Base-by-base conservation (phyloP, 2,797 vertebrate genomes). In the Myotis findleyi region DNA sequence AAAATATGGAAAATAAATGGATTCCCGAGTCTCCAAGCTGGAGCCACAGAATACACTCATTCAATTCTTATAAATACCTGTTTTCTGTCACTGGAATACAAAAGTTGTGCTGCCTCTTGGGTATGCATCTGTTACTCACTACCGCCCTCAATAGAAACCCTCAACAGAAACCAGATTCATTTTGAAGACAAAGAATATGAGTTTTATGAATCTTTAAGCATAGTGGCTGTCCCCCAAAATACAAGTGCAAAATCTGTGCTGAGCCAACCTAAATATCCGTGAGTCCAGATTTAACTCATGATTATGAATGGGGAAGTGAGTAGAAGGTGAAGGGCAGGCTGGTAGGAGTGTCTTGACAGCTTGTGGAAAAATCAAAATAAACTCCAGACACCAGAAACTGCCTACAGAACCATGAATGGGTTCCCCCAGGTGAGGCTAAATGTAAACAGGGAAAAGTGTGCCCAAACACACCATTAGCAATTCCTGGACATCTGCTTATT, bases 161-260 rank as follows among this genome's bases (percentile, higher is more conserved):
- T 94, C 93, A 89, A 91, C 23, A 93, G 93, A 95, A 96, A 93
- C 59, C 71, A 95, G 79, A 89, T 92, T 93, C 90, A 87, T 93
- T 95, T 10, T 81, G 62, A 96, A 96, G 87, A 96, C 94, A 96
- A 97, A 95, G 92, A 95, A 96, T 97, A 87, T 94, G 38, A 89
- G 83, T 94, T 96, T 94, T 89, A 95, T 72, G 85, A 92, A 92
- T 96, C 62, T 97, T 84, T 93, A 62, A 95, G 69, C 86, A 87
- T 0, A 83, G 92, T 64, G 62, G 73, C 85, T 92, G 47, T 36
- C 68, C 92, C 94, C 57, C 41, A 23, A 90, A 93, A 93, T 44
- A 3, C 53, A 96, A 93, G 92, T n/a, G 73, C 44, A 87, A 80
- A 96, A 91, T 84, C 88, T 92, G 79, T 86, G 85, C 79, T 88